Evolutionary conservation across 2,888 invertebrate species (phyloP).

Genomic region (Acrobasis suavella): DNA sequence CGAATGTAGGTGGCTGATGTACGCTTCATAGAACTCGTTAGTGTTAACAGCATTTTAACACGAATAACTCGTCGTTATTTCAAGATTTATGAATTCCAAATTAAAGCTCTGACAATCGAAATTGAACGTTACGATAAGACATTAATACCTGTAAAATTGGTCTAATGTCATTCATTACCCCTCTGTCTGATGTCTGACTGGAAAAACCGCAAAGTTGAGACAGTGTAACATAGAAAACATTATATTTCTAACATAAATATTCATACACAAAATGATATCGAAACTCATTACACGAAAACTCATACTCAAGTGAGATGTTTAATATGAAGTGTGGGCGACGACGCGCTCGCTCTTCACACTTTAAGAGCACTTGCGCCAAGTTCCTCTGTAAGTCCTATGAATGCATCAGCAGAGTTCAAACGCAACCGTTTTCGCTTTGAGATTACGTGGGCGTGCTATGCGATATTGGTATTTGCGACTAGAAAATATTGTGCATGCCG

Average conservation of each 20-base stretch:
- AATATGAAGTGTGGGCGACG: slow-evolving; percentile 15
- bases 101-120: too few species aligned
- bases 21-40: too few species aligned
- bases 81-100: too few species aligned
- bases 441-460: slow-evolving; percentile 25
- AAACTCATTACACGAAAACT: slow-evolving; percentile 13
- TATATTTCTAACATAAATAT: neutral
- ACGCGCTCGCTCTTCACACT: slow-evolving; percentile 13
- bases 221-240: neutral
- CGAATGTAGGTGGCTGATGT: neutral
- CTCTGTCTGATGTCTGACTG: neutral
- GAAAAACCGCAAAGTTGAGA: neutral
- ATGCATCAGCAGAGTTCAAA: slow-evolving; percentile 20
- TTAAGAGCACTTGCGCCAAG: slow-evolving; percentile 23
- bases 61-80: too few species aligned
- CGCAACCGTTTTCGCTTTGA: slow-evolving; percentile 33
- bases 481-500: neutral
- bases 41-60: too few species aligned
- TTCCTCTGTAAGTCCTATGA: slow-evolving; percentile 13
- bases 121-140: too few species aligned
- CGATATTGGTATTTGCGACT: slow-evolving; percentile 22
- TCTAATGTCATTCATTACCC: too few species aligned
- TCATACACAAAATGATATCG: neutral
- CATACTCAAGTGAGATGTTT: neutral
- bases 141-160: too few species aligned